Evolutionary conservation across 1,140 invertebrate genomes (phyloP).

Genomic region (Scaptodrosophila lebanonensis): DNA sequence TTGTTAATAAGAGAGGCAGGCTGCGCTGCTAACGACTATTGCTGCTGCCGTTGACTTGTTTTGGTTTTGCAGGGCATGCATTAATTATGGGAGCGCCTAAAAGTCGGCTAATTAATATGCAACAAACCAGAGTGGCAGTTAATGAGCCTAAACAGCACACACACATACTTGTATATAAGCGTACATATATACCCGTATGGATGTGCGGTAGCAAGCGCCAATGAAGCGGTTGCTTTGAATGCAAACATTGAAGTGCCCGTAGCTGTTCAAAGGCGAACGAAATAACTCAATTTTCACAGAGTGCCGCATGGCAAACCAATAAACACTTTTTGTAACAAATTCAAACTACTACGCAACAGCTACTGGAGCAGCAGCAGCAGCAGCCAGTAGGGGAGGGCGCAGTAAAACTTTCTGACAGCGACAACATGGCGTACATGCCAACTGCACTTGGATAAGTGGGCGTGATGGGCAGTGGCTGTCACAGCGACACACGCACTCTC

Average conservation of each 20-base stretch:
- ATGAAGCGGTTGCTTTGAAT: constrained; percentile 35
- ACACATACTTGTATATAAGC: too few species aligned
- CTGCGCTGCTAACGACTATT: constrained; percentile 55
- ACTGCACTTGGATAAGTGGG: constrained; percentile 45
- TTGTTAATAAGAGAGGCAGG: constrained; percentile 44
- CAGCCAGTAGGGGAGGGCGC: constrained; percentile 25
- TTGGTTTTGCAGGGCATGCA: constrained; percentile 2
- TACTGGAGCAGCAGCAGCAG: constrained; percentile 7
- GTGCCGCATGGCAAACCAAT: constrained; percentile 59
- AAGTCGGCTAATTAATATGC: constrained; percentile 73
- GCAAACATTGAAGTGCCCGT: constrained; percentile 19
- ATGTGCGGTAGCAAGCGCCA: constrained; percentile 59
- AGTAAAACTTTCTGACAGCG: constrained; percentile 68
- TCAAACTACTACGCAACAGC: constrained; percentile 48
- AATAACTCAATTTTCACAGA: constrained; percentile 72
- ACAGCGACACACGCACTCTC: not conserved
- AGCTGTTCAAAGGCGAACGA: constrained; percentile 18
- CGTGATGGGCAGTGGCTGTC: constrained; percentile 9
- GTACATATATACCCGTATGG: constrained; percentile 44
- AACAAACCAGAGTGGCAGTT: constrained; percentile 51
- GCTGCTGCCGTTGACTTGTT: too few species aligned
- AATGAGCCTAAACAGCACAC: constrained; percentile 69
- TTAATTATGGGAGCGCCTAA: constrained; percentile 70
- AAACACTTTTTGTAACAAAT: constrained; percentile 73
- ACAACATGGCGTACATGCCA: constrained; percentile 66